These are phyloP conservation scores for Stomatorhinus ivindoensis DNA, from an alignment of 2,113 vertebrate species.

Conservation along the genomic window DNA sequence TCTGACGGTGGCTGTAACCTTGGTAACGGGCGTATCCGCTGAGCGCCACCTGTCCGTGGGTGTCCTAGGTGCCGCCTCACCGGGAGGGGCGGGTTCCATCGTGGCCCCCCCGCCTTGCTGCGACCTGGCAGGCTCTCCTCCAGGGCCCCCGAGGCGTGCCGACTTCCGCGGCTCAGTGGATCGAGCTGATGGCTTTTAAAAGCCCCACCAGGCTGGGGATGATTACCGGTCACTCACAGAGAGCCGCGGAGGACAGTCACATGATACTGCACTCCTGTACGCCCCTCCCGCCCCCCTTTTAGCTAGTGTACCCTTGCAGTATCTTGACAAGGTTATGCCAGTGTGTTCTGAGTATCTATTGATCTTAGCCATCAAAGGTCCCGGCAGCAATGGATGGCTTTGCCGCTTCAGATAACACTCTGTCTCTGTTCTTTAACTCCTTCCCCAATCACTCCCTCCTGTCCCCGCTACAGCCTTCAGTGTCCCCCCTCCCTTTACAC, in stretches of 20 bases:
- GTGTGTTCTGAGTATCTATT: conserved; percentile 70
- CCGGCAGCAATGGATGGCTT: conserved; percentile 48
- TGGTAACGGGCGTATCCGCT: background rate
- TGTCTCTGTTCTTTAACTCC: conserved; percentile 41
- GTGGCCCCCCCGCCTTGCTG: conserved; percentile 19
- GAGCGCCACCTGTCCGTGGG: background rate
- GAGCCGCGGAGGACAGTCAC: conserved; percentile 39
- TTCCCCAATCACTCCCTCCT: conserved; percentile 28
- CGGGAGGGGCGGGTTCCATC: background rate
- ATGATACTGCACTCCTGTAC: conserved; percentile 24
- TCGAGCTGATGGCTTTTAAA: conserved; percentile 58
- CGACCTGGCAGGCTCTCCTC: conserved; percentile 26
- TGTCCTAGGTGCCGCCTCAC: background rate
- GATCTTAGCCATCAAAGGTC: conserved; percentile 63
- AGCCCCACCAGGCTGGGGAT: conserved; percentile 44
- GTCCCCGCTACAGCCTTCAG: background rate
- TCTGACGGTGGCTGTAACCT: background rate
- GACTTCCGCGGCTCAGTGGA: conserved; percentile 39
- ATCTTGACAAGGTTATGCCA: conserved; percentile 70
- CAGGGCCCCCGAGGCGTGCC: conserved; percentile 47
- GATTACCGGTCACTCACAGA: conserved; percentile 40
- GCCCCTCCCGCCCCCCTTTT: conserved; percentile 34
- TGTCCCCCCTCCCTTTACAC: background rate
- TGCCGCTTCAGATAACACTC: conserved; percentile 51
- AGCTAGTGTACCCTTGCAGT: conserved; percentile 60